Conservation (phyloP, 2,113 vertebrate species). For the Podilymbus podiceps region DNA sequence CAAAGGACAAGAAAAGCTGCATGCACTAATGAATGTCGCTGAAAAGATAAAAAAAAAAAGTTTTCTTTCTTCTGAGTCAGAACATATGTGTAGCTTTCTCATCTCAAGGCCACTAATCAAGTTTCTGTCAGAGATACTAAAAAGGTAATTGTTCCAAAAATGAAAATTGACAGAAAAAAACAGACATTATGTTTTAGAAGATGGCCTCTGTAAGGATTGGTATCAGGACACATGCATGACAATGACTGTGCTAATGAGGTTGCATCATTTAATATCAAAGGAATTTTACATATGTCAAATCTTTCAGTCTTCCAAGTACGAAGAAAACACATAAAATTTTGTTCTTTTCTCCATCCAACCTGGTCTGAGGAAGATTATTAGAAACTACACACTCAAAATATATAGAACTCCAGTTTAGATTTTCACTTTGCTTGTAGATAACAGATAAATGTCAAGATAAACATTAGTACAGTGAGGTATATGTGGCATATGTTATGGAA, state of each 20-base stretch:
- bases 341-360: neutral
- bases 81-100: neutral
- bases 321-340: neutral
- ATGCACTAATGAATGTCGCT: neutral
- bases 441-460: neutral
- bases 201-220: neutral
- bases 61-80: neutral
- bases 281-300: neutral
- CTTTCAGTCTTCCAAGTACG: neutral
- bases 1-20: neutral
- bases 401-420: neutral
- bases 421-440: neutral
- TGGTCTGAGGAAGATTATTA: neutral
- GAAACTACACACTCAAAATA: neutral
- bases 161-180: neutral
- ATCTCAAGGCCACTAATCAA: neutral
- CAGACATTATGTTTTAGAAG: neutral
- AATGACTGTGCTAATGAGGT: neutral
- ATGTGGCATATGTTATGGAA: neutral
- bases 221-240: neutral
- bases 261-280: neutral
- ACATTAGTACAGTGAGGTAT: neutral
- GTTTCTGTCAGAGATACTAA: neutral
- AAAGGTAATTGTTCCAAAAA: neutral
- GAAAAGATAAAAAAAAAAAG: neutral